Evolutionary conservation across 2,113 vertebrate species (phyloP).

Genomic region (Sprattus sprattus): DNA sequence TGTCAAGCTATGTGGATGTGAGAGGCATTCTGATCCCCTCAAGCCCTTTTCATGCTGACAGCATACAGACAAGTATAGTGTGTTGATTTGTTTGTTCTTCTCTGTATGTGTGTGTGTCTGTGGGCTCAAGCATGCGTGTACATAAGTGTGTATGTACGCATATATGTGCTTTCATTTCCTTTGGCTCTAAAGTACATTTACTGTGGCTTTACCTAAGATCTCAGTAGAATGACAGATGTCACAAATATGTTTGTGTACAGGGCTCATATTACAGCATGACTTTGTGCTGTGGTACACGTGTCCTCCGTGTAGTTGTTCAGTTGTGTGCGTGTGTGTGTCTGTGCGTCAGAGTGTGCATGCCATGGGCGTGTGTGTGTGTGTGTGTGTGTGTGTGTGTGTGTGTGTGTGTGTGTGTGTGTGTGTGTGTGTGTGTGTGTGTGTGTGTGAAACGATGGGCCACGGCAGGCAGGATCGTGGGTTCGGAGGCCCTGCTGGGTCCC

Average conservation of each 20-base stretch:
- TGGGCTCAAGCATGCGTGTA: neutral
- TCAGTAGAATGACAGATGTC: neutral
- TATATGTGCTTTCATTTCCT: neutral
- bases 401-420: neutral
- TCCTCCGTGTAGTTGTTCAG: neutral
- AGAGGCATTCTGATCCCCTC: constrained; percentile 6
- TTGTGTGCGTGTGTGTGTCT: neutral
- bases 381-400: neutral
- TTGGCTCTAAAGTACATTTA: neutral
- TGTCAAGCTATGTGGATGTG: neutral
- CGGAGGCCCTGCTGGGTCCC: neutral
- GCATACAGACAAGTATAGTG: neutral
- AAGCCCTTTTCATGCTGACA: constrained; percentile 9
- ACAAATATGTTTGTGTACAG: neutral
- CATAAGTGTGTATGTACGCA: neutral
- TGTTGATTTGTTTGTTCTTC: neutral
- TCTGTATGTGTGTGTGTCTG: neutral
- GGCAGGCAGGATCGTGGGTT: neutral
- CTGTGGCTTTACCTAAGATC: neutral
- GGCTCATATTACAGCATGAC: neutral
- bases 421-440: constrained; percentile 4
- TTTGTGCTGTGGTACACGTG: neutral
- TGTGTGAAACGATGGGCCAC: neutral
- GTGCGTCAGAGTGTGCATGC: neutral
- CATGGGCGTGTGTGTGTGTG: neutral